These are phyloP conservation scores for Caenorhabditis latens DNA, from an alignment of 1,140 invertebrate genomes.

Conservation along the genomic window DNA sequence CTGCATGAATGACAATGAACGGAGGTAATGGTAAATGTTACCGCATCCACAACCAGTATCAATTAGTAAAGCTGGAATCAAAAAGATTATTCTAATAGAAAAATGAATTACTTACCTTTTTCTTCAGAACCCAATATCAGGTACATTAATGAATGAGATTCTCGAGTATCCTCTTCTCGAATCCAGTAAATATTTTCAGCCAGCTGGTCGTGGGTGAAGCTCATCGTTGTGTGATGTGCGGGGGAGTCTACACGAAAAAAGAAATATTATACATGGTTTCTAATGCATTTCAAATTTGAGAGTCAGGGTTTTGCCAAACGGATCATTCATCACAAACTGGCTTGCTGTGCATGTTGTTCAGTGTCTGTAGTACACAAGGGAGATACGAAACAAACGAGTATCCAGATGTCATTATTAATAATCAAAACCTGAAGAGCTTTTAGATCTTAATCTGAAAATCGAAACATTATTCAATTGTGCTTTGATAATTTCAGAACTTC, in stretches of 20 bases:
- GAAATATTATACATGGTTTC: neutral
- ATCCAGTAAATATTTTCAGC: slow-evolving; percentile 57
- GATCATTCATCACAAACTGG: neutral
- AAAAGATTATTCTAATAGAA: neutral
- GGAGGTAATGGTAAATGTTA: slow-evolving; percentile 64
- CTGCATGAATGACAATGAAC: slow-evolving; percentile 54
- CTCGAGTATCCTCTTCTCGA: slow-evolving; percentile 54
- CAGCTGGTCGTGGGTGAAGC: slow-evolving; percentile 35
- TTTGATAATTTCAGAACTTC: neutral
- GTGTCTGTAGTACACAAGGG: too few species aligned
- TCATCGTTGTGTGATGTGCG: slow-evolving; percentile 19
- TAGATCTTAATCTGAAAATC: too few species aligned
- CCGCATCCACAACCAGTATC: slow-evolving; percentile 68
- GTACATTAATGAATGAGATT: slow-evolving; percentile 57
- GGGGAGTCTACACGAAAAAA: neutral
- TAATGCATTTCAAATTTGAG: slow-evolving; percentile 47
- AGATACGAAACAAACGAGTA: too few species aligned
- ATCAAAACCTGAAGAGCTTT: too few species aligned
- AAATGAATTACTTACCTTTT: slow-evolving; percentile 17
- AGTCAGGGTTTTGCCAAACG: neutral
- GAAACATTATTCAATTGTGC: too few species aligned
- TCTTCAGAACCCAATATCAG: slow-evolving; percentile 52
- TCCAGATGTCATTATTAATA: too few species aligned
- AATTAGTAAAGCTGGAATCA: slow-evolving; percentile 64
- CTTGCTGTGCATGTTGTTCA: neutral